Base-by-base conservation (phyloP, 2,113 vertebrate genomes). In the Camarhynchus parvulus region DNA sequence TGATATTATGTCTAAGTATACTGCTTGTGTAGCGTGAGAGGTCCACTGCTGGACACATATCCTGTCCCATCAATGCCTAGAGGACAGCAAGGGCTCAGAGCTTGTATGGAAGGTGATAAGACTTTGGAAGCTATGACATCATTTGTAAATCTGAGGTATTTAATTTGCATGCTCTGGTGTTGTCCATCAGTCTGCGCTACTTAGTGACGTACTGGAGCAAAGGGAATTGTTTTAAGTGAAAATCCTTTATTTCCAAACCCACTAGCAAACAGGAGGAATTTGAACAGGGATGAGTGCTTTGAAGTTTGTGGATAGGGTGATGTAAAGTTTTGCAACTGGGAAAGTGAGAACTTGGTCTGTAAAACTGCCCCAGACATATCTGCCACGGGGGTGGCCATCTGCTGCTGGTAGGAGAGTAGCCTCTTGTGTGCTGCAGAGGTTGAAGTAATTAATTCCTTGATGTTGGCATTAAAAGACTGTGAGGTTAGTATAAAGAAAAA, bases 151-250 rank as follows among this genome's bases (percentile, higher is more conserved):
- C 47, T 47, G 56, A 78, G 56, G 13, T 15, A 6, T 58, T 87
- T 78, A 3, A 63, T 67, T 68, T 61, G 47, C 1, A 1, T 1
- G 0, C 14, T 47, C 6, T 35, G 22, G 10, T 61, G 16, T 41
- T 67, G 13, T 63, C 24, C 13, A 17, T 89, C 52, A 30, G 7
- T 41, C n/a, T 52, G 9, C 2, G 0, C 69, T 70, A 5, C 28
- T 56, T 77, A 77, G 56, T 44, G 68, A 67, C 10, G 7, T 37
- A 37, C 30, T 61, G 24, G 21, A 39, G 31, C 37, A 88, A n/a
- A 13, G 13, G 14, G n/a, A 67, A 19, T 23, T 67, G 52, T 49
- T 11, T 0, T 42, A 17, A 61, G 21, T 47, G 33, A 80, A 88
- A 83, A 70, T 44, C 13, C 42, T 75, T 61, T 23, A 9, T 63